These are phyloP conservation scores for Ceryle rudis DNA, from an alignment of 2,797 vertebrate species.

Conservation along the genomic window DNA sequence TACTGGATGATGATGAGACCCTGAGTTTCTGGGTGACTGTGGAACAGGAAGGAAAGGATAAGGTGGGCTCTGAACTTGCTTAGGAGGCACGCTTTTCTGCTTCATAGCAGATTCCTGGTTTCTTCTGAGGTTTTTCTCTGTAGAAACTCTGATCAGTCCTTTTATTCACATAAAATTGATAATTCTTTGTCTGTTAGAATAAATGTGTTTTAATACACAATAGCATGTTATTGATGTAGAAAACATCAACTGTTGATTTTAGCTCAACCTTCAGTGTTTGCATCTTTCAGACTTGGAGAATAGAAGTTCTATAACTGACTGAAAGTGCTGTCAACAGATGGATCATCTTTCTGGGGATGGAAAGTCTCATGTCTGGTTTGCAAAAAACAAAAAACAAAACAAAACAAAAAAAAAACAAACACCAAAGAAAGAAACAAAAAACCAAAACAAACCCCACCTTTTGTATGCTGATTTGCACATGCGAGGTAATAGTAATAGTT, in stretches of 20 bases:
- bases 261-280: neutral
- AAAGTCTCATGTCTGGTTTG: neutral
- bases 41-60: neutral
- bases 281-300: neutral
- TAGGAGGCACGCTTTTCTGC: neutral
- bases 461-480: neutral
- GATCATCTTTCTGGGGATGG: neutral
- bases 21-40: neutral
- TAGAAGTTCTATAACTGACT: neutral
- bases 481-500: neutral
- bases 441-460: neutral
- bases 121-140: neutral
- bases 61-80: neutral
- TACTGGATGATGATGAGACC: slow-evolving; percentile 1
- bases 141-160: neutral
- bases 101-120: neutral
- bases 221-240: neutral
- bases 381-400: neutral
- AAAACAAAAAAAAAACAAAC: too few relatives aligned
- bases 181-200: neutral
- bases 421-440: too few relatives aligned
- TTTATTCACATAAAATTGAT: neutral
- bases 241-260: neutral
- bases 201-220: neutral
- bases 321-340: neutral